These are phyloP conservation scores for Eucriotettix oculatus DNA, from an alignment of 2,888 invertebrate species.

Conservation along the genomic window DNA sequence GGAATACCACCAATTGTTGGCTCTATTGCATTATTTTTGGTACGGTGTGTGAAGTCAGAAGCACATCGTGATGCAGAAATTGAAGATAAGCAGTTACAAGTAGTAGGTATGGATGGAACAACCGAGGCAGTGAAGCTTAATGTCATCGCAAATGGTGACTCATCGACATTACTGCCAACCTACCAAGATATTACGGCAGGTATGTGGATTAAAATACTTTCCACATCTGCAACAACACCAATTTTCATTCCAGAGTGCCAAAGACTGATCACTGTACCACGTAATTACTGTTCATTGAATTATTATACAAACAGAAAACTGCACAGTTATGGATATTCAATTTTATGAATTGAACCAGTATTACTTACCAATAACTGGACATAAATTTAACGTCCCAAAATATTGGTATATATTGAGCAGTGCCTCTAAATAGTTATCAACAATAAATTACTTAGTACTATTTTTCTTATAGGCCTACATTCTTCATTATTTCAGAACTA, in stretches of 20 bases:
- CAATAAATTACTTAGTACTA: too few relatives aligned
- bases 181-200: slow-evolving; percentile 6
- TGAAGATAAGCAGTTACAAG: not conserved
- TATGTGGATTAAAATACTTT: slow-evolving; percentile 8
- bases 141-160: slow-evolving; percentile 6
- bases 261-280: slow-evolving; percentile 1
- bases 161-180: not conserved
- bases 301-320: not conserved
- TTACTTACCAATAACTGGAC: too few relatives aligned
- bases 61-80: not conserved
- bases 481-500: too few relatives aligned
- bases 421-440: too few relatives aligned
- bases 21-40: slow-evolving; percentile 49
- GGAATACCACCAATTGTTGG: slow-evolving; percentile 75
- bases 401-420: too few relatives aligned
- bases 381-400: too few relatives aligned
- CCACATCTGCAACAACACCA: slow-evolving; percentile 1
- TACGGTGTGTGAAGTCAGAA: slow-evolving; percentile 36
- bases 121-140: slow-evolving; percentile 1
- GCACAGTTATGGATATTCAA: slow-evolving; percentile 5
- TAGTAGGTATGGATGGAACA: not conserved
- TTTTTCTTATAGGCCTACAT: too few relatives aligned
- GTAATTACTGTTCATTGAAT: not conserved
- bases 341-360: not conserved
- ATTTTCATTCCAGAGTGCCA: slow-evolving; percentile 4